phyloP scores from a whole-genome alignment of 1,140 invertebrate species.

The Drosophila pseudoananassae region DNA sequence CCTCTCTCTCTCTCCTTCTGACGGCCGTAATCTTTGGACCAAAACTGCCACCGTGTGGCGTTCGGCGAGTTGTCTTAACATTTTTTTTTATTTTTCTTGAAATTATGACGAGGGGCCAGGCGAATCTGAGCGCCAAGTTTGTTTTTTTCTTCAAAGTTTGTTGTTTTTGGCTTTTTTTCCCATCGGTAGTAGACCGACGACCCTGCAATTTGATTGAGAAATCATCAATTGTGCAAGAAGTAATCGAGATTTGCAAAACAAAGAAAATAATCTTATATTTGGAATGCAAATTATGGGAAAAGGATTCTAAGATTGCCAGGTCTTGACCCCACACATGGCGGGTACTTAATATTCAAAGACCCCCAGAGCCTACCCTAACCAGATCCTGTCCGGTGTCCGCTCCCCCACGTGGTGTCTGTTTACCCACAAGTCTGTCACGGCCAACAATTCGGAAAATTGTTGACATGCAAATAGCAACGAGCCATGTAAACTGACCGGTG shows the following conservation, averaged over 20 bases:
- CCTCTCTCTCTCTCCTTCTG: constrained; percentile 4
- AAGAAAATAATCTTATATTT: constrained; percentile 1
- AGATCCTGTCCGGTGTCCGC: neutral
- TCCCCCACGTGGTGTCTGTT: constrained; percentile 68
- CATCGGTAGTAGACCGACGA: neutral
- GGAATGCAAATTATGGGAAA: neutral
- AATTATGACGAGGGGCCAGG: constrained; percentile 67
- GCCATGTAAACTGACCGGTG: constrained; percentile 63
- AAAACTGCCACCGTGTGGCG: constrained; percentile 76
- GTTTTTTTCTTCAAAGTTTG: constrained; percentile 9
- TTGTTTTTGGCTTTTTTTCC: neutral
- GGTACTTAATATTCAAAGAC: neutral
- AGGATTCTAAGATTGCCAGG: neutral
- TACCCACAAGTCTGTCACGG: constrained; percentile 69
- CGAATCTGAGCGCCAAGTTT: constrained; percentile 42
- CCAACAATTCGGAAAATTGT: constrained; percentile 58
- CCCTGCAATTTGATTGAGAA: constrained; percentile 57
- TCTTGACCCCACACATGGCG: neutral
- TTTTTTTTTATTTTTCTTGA: constrained; percentile 34
- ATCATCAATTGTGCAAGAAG: constrained; percentile 70
- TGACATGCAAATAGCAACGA: constrained; percentile 74
- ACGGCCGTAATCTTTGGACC: constrained; percentile 40
- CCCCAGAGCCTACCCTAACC: neutral
- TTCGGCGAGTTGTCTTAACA: constrained; percentile 59
- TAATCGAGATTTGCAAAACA: constrained; percentile 10